Base-by-base conservation (phyloP, 1,140 invertebrate species). In the Leptopilina clavipes region DNA sequence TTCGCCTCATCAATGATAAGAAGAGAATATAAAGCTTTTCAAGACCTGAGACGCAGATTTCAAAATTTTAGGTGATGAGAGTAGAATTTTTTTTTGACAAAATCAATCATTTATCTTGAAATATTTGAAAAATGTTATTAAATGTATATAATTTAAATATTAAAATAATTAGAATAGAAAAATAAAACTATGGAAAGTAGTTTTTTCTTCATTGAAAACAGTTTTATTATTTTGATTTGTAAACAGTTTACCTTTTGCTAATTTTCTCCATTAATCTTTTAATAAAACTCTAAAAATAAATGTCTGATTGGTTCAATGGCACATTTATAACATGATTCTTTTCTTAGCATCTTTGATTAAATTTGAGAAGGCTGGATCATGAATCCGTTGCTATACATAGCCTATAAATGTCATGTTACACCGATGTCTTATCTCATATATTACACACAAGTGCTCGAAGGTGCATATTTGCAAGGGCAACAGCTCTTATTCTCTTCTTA, bases 281-380 rank as follows among this genome's bases (percentile, higher is more conserved):
- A 31, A 65, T 65, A 31, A 37, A 14, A 65, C 11, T 14, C 11
- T 65, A 65, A 37, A 65, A 65, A 65, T 65, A 65, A 37, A 31
- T n/a, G 59, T 65, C 48, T 65, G 59, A 65, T 65, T 31, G 31
- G 59, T 65, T n/a, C 11, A 65, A 31, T 65, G 59, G 22, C 22
- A 31, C 12, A 37, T 25, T 65, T n/a, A 59, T 25, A 65, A 65
- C 59, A 31, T 12, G 59, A 65, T 65, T 65, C 59, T 65, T 65
- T 65, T 65, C 59, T 65, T 65, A 65, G 59, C 59, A 65, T 65
- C 59, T 65, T 65, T 65, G 59, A 65, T 65, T 65, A 65, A 65
- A 65, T 65, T 31, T 65, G 59, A 65, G 59, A 65, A 65, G 59
- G 59, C 7, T 31, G 59, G 59, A 65, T 65, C 59, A 31, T 14